Base-by-base conservation (phyloP, 2,888 invertebrate genomes). In the Drosophila austrosaltans region DNA sequence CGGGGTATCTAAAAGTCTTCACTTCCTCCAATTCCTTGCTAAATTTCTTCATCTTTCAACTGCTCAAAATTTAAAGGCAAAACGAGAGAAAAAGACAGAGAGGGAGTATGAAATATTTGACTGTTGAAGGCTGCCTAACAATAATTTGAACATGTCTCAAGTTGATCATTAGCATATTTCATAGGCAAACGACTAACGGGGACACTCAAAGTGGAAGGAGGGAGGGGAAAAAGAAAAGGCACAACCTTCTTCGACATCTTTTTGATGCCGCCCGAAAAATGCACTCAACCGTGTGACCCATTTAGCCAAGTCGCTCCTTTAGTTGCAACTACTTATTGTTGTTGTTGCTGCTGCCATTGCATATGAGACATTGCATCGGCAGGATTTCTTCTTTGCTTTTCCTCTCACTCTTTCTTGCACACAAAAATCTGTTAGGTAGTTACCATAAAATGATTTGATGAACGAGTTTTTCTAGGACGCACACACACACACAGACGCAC, bases 81-180 rank as follows among this genome's bases (percentile, higher is more conserved):
- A 36, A 10, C 2, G 32, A 32, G 36, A 36, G 30, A 30, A 5
- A 36, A 36, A 2, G 8, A 2, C 7, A 36, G 36, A 36, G 28
- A 28, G 8, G 3, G 42, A 44, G 65, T 63, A 68, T 60, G 72
- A 85, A 78, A 69, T 78, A 76, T 74, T 86, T 77, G 81, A 74
- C 72, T 69, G 70, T 60, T 53, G 58, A 73, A 75, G 71, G 72
- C 72, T 62, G 78, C 79, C 77, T 77, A 82, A 75, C 83, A 89
- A 89, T 89, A 87, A 84, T 87, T 84, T 89, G 77, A 84, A 87
- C 83, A 81, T 80, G 89, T 86, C 86, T 89, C 89, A 87, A 86
- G 88, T 87, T 87, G 86, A 83, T 86, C 88, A 86, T 86, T 86
- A 86, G 89, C 85, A 86, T 86, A 86, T 86, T 89, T 86, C 76